Evolutionary conservation across 1,140 invertebrate genomes (phyloP).

Genomic region (Listronotus bonariensis): DNA sequence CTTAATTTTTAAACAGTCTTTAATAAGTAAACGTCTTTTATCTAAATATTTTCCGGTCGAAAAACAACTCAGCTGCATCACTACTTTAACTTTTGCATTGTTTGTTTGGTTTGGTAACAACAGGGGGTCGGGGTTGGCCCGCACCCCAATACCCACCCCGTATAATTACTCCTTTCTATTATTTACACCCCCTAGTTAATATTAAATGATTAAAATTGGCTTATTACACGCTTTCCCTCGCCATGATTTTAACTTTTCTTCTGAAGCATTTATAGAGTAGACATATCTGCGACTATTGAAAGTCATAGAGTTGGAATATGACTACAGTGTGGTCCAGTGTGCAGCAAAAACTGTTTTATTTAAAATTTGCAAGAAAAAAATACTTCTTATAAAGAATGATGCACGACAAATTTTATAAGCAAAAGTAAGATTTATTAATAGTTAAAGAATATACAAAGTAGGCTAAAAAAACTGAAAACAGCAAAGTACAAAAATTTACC

Average conservation of each 20-base stretch:
- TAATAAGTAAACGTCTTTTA: too few species aligned
- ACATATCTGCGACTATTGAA: neutral
- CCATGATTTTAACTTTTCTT: constrained; percentile 34
- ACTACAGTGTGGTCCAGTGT: too few species aligned
- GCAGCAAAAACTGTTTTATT: too few species aligned
- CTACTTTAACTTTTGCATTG: constrained; percentile 19
- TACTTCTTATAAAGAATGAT: too few species aligned
- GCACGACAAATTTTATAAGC: too few species aligned
- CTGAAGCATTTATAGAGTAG: constrained; percentile 23
- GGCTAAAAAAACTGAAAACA: too few species aligned
- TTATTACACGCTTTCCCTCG: constrained; percentile 36
- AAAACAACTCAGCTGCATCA: constrained; percentile 7
- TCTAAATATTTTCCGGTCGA: too few species aligned
- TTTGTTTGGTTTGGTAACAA: constrained; percentile 13
- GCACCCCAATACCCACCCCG: constrained; percentile 12
- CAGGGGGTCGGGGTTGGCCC: neutral
- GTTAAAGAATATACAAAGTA: too few species aligned
- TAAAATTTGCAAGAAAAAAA: too few species aligned
- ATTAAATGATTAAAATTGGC: constrained; percentile 38
- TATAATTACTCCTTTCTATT: constrained; percentile 31
- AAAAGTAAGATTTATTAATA: too few species aligned
- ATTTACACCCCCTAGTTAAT: constrained; percentile 34
- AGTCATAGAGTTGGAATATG: neutral
- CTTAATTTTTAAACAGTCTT: too few species aligned
- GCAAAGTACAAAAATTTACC: too few species aligned